A percentile compares a stretch with the other conserved stretches of the same genome.
Evolutionary conservation across 2,113 vertebrate genomes (phyloP).

Genomic region (Recurvirostra avosetta): DNA sequence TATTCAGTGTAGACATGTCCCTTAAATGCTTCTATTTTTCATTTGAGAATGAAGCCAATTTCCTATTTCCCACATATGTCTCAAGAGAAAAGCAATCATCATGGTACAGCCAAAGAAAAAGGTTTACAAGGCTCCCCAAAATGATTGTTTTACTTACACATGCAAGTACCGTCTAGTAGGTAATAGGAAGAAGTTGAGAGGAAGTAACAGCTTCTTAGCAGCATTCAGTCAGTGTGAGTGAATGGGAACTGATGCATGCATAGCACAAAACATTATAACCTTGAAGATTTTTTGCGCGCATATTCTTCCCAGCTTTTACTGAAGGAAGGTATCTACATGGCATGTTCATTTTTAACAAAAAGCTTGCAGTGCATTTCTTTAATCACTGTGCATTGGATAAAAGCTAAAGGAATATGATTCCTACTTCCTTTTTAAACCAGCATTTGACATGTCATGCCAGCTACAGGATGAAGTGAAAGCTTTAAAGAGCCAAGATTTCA

Average conservation of each 20-base stretch:
- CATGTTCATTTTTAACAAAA: neutral
- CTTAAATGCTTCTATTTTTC: constrained; percentile 26
- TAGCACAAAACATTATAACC: neutral
- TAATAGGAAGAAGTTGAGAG: neutral
- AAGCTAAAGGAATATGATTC: neutral
- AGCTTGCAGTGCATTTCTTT: neutral
- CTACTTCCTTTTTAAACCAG: neutral
- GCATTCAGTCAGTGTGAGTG: neutral
- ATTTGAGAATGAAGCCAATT: neutral
- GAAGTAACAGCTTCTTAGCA: neutral
- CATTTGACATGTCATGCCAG: neutral
- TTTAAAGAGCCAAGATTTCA: neutral
- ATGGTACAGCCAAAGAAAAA: neutral
- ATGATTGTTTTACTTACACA: neutral
- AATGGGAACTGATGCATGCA: neutral
- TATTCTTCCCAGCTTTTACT: neutral
- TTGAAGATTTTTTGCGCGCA: neutral
- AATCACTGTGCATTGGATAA: neutral
- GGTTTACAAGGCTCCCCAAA: neutral
- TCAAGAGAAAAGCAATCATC: neutral
- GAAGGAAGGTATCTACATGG: neutral
- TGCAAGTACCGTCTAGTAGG: neutral
- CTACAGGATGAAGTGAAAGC: neutral
- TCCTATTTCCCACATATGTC: neutral
- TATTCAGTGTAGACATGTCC: neutral